A percentile compares a stretch with the other conserved stretches of the same genome.
Conservation (phyloP, 2,888 invertebrate genomes). For the Pristionchus arcanus region DNA sequence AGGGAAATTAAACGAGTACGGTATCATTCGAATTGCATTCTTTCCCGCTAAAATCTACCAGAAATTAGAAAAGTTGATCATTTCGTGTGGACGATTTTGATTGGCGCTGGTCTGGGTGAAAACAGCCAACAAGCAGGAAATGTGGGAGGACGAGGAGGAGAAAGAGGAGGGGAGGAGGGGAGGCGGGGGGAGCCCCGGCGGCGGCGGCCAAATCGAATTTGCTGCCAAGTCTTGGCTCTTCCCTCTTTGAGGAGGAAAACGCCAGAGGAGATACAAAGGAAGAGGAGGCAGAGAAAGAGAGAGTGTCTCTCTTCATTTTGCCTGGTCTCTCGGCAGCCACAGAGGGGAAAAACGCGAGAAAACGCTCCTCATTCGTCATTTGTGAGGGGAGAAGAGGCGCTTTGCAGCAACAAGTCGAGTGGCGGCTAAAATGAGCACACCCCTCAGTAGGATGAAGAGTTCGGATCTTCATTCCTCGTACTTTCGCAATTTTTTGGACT, state of each 20-base stretch:
- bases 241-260: constrained; percentile 9
- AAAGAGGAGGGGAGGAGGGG: background rate
- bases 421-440: too few species aligned
- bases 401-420: background rate
- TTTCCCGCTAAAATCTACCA: constrained; percentile 13
- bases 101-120: constrained; percentile 1
- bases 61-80: background rate
- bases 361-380: background rate
- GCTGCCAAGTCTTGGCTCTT: constrained; percentile 17
- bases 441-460: too few species aligned
- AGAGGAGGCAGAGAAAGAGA: background rate
- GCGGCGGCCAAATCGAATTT: constrained; percentile 43
- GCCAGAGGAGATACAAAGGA: constrained; percentile 23
- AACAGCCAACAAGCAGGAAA: background rate
- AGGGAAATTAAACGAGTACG: background rate
- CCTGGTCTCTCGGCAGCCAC: background rate
- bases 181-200: background rate
- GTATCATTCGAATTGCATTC: background rate
- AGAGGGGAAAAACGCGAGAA: background rate
- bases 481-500: too few species aligned
- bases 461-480: too few species aligned
- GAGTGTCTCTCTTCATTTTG: background rate
- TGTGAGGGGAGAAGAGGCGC: background rate
- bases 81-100: constrained; percentile 49
- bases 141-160: background rate